Conservation (phyloP, 2,888 invertebrate genomes). For the Amphipyra tragopoginis region DNA sequence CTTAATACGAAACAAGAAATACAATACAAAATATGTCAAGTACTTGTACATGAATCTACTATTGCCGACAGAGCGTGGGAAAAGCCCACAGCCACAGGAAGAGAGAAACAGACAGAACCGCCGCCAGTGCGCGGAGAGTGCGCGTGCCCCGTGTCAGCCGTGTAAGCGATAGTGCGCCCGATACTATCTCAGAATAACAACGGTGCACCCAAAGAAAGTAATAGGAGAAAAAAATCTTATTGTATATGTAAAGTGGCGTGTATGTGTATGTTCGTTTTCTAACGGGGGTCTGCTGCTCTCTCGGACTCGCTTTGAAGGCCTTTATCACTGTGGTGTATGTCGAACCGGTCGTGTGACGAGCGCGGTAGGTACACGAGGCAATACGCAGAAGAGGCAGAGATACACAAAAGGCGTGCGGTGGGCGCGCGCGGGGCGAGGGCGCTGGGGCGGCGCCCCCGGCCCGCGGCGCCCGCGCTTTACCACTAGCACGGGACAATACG, state of each 20-base stretch:
- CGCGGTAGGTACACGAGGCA: conserved; percentile 82
- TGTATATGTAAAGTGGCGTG: conserved; percentile 86
- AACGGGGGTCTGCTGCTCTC: conserved; percentile 91
- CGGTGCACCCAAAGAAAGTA: conserved; percentile 83
- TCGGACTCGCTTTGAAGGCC: conserved; percentile 90
- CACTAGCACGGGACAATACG: conserved; percentile 83
- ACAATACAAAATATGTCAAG: conserved; percentile 54
- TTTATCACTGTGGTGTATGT: conserved; percentile 88
- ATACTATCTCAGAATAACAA: conserved; percentile 76
- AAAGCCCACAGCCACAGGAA: conserved; percentile 89
- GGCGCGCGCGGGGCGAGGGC: conserved; percentile 82
- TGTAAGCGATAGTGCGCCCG: conserved; percentile 86
- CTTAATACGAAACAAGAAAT: conserved; percentile 34
- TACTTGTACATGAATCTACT: conserved; percentile 73
- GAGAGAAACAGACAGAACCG: conserved; percentile 90
- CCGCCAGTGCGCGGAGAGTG: conserved; percentile 87
- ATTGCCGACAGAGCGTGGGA: conserved; percentile 83
- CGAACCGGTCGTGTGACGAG: conserved; percentile 76
- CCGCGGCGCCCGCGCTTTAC: conserved; percentile 82
- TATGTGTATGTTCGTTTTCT: conserved; percentile 85
- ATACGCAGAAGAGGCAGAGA: conserved; percentile 85
- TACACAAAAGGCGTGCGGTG: conserved; percentile 83
- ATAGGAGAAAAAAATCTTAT: conserved; percentile 75
- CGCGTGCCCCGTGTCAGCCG: conserved; percentile 85
- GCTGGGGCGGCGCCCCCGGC: conserved; percentile 75